Evolutionary conservation across 1,140 invertebrate genomes (phyloP), one percentile per base, ranked within the genome.

Genomic region (Rhizoglyphus robini): DNA sequence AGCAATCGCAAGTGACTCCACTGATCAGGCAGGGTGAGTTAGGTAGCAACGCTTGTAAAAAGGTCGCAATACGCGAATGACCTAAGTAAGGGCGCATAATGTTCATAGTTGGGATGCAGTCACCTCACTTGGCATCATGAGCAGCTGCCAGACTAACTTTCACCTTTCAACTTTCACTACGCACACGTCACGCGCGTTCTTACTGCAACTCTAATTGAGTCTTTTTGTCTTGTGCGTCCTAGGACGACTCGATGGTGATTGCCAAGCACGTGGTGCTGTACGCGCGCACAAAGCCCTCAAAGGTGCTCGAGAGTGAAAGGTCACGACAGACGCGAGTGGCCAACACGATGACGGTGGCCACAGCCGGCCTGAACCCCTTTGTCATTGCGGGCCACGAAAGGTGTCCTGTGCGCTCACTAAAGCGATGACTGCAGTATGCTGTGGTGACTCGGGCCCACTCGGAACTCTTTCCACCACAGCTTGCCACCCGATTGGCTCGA

Each of bases 151-250:
- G 8, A 11, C 18, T 41, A 8, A 54, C 51, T 54, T 54, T 54
- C 51, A 54, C 51, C 51, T 54, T 54, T 54, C 51, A 54, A 54
- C 51, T 54, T 54, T 54, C 51, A 54, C 51, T 54, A 18, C 36
- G 20, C 51, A 23, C 51, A 54, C 51, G 51, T 54, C 51, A 54
- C 51, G 51, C 51, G 51, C 51, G 51, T 54, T 32, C 31, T 54
- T 27, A 23, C 8, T 23, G 8, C 51, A 25, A 54, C 51, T 54
- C 51, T 54, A 54, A 54, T 54, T 54, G 51, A 54, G 51, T 54
- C 51, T 54, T 54, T 46, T 54, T 54, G 51, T 54, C 51, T 54
- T 54, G 51, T 54, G 51, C 20, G 15, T 54, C 51, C 31, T 18
- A 18, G 36, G 36, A 32, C 51, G 8, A 54, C 20, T 54, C 51